Conservation (phyloP, 92 coral and sea anemone genomes). For the Porites rus region DNA sequence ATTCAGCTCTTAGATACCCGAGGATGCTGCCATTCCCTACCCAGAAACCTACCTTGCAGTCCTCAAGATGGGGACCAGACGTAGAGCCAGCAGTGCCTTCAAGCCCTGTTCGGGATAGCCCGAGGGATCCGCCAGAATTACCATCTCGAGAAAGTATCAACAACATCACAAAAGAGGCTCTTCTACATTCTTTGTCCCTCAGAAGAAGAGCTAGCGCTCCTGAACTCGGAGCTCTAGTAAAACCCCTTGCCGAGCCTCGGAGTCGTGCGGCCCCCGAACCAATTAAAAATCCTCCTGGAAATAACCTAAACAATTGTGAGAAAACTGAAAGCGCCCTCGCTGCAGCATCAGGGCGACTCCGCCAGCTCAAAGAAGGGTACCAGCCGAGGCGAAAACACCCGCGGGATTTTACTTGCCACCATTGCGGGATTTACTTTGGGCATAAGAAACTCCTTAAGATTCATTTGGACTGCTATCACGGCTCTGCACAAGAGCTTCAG, state of each 20-base stretch:
- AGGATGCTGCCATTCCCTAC: conserved; percentile 8
- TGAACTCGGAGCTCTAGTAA: conserved; percentile 56
- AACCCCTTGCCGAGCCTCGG: conserved; percentile 29
- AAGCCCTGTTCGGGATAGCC: conserved; percentile 28
- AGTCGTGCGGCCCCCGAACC: not conserved
- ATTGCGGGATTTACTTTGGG: conserved; percentile 83
- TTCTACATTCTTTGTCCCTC: conserved; percentile 81
- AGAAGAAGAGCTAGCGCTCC: conserved; percentile 90
- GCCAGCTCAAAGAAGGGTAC: conserved; percentile 55
- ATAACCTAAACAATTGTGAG: conserved; percentile 1
- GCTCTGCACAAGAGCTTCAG: conserved; percentile 71
- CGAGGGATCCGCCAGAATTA: conserved; percentile 7
- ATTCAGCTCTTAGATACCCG: conserved; percentile 26
- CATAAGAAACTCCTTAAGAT: conserved; percentile 90
- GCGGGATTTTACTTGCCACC: conserved; percentile 77
- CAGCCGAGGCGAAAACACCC: conserved; percentile 70
- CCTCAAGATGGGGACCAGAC: conserved; percentile 15
- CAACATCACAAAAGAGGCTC: conserved; percentile 87
- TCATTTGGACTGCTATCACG: conserved; percentile 91
- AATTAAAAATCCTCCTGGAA: not conserved
- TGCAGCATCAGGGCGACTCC: conserved; percentile 29
- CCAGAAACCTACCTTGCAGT: not conserved
- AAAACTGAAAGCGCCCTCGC: not conserved
- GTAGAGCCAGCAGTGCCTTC: not conserved
- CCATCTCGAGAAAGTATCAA: conserved; percentile 75